A percentile compares a stretch with the other conserved stretches of the same genome.
These are phyloP conservation scores for Oscarella lobularis DNA, from an alignment of 37 sponge, comb jelly and placozoan species.

Conservation along the genomic window DNA sequence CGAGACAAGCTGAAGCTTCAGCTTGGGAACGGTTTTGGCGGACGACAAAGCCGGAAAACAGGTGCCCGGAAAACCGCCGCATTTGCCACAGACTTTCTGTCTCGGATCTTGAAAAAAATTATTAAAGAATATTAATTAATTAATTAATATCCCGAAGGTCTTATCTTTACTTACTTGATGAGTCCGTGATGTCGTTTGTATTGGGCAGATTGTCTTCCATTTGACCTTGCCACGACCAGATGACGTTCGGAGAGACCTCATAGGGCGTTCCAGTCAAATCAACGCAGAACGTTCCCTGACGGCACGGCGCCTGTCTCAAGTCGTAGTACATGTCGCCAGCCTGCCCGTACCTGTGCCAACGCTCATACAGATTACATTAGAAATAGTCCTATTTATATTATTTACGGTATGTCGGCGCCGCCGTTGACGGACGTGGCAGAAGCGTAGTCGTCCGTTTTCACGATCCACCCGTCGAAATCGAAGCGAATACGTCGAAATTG, in stretches of 20 bases:
- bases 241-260: neutral
- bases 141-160: too few species aligned
- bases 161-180: too few species aligned
- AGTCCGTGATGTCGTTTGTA: neutral
- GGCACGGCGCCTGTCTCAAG: neutral
- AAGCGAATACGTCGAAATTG: neutral
- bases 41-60: neutral
- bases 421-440: neutral
- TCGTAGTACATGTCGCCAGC: neutral
- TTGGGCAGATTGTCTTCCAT: neutral
- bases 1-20: neutral
- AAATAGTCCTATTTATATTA: too few species aligned
- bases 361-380: too few species aligned
- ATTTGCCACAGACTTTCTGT: neutral
- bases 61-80: neutral
- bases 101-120: neutral
- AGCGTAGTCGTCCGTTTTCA: neutral
- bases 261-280: neutral
- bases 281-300: neutral
- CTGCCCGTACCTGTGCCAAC: neutral
- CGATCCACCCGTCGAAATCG: neutral
- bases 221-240: neutral
- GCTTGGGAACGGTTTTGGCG: neutral
- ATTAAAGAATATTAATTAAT: too few species aligned
- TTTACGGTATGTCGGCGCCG: neutral